Conservation (phyloP, 2,113 vertebrate genomes). For the Malurus melanocephalus region DNA sequence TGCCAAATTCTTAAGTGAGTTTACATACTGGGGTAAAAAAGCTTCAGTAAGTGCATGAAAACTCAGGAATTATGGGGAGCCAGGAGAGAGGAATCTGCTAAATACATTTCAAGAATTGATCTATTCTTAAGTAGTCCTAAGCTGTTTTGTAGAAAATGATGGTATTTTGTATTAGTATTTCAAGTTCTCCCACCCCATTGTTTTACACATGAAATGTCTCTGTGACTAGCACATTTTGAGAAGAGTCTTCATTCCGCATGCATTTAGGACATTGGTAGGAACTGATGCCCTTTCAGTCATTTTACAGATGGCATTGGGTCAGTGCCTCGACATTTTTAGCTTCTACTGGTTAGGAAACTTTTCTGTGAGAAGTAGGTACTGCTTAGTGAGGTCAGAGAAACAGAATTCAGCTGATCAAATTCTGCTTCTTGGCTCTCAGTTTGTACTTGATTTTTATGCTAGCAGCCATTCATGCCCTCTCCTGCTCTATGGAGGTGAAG, state of each 20-base stretch:
- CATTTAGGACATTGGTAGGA: not conserved
- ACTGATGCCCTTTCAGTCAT: not conserved
- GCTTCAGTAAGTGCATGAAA: not conserved
- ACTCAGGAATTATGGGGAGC: not conserved
- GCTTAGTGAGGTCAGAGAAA: not conserved
- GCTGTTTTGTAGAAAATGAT: not conserved
- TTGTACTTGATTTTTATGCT: not conserved
- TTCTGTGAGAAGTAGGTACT: not conserved
- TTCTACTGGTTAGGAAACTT: not conserved
- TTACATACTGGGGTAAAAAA: not conserved
- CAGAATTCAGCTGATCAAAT: not conserved
- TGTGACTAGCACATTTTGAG: not conserved
- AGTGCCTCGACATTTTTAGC: not conserved
- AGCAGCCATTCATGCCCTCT: not conserved
- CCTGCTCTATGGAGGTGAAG: not conserved
- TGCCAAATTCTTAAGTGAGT: not conserved
- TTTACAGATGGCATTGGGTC: not conserved
- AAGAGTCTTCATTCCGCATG: not conserved
- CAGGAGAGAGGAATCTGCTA: not conserved
- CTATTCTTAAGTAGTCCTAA: not conserved
- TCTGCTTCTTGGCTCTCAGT: not conserved
- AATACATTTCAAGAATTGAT: not conserved
- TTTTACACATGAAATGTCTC: not conserved
- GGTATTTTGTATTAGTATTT: not conserved
- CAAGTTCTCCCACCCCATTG: not conserved